A percentile compares a stretch with the other conserved stretches of the same genome.
Conservation (phyloP, 2,113 vertebrate species). For the Grus americana region DNA sequence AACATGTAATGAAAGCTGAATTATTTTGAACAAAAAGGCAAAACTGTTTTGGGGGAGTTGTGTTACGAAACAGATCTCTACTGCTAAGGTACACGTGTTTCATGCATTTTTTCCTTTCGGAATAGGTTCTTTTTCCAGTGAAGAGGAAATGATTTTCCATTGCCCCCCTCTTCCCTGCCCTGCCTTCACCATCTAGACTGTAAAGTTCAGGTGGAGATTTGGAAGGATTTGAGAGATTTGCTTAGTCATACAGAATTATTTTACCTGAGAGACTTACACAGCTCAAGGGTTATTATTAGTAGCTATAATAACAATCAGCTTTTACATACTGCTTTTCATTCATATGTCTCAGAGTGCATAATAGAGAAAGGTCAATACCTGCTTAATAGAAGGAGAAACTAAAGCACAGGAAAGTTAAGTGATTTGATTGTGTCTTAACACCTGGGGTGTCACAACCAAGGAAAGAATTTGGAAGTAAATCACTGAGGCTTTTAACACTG, state of each 20-base stretch:
- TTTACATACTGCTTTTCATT: background rate
- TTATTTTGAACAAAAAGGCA: background rate
- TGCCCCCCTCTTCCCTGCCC: background rate
- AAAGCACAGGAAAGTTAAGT: background rate
- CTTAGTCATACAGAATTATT: conserved; percentile 38
- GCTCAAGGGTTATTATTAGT: conserved; percentile 45
- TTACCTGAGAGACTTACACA: conserved; percentile 31
- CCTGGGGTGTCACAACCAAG: background rate
- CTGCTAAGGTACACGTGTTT: background rate
- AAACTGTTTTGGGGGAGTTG: background rate
- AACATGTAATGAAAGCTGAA: background rate
- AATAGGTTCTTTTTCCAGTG: background rate
- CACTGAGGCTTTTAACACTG: background rate
- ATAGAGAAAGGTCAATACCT: conserved; percentile 19
- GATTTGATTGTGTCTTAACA: background rate
- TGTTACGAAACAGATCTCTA: background rate
- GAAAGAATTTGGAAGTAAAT: background rate
- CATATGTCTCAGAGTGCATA: background rate
- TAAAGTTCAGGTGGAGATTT: conserved; percentile 52
- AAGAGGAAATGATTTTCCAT: background rate
- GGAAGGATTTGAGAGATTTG: conserved; percentile 32
- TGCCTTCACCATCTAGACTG: background rate
- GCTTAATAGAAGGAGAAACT: conserved; percentile 13
- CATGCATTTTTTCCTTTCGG: background rate
- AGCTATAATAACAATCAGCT: background rate